Evolutionary conservation across 2,888 invertebrate species (phyloP).

Genomic region (Aphodius sticticus): DNA sequence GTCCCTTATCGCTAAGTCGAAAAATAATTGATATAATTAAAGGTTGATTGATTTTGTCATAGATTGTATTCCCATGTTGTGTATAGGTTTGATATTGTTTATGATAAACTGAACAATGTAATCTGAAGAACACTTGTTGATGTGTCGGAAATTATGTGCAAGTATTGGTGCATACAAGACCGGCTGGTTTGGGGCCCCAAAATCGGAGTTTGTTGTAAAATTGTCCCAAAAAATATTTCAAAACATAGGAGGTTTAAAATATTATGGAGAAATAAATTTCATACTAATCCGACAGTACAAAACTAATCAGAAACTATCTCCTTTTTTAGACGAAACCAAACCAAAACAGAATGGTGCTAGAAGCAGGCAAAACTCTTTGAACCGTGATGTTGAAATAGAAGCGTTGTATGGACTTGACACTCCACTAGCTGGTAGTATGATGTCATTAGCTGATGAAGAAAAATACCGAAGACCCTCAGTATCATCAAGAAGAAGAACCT

Average conservation of each 20-base stretch:
- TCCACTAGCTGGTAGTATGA: conserved; percentile 53
- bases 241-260: not conserved
- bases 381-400: conserved; percentile 55
- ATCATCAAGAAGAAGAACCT: conserved; percentile 26
- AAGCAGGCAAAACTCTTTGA: conserved; percentile 27
- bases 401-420: conserved; percentile 61
- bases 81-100: not conserved
- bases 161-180: too few species aligned
- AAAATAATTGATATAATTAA: not conserved
- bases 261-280: not conserved
- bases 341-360: not conserved
- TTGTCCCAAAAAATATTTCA: too few species aligned
- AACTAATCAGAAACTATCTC: not conserved
- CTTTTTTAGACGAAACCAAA: not conserved
- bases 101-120: not conserved
- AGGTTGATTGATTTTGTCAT: too few species aligned
- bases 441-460: conserved; percentile 43
- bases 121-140: not conserved
- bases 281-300: not conserved
- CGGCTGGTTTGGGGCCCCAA: too few species aligned
- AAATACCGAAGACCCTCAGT: conserved; percentile 6
- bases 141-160: too few species aligned
- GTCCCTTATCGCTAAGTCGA: not conserved
- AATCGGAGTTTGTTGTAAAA: too few species aligned
- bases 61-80: too few species aligned